Base-by-base conservation (phyloP, 2,888 invertebrate species). In the Cantharis nigra region DNA sequence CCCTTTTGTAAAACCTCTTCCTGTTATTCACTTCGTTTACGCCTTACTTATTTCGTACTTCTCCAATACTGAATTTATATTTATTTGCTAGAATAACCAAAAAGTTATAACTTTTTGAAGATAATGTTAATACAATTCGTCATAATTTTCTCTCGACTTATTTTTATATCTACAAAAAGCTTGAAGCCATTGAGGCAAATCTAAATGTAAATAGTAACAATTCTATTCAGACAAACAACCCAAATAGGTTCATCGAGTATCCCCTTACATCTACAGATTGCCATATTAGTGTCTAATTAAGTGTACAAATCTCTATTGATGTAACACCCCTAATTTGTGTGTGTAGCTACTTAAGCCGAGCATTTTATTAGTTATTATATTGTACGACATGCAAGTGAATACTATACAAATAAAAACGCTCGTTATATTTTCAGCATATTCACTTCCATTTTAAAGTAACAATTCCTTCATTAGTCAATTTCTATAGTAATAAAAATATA, bases 11-110 rank as follows among this genome's bases (percentile, higher is more conserved):
- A 72, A 74, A 63, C 62, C 63, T 49, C 70, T 71, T 49, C 64
- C 63, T 69, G 23, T 70, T 74, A 65, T 75, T 72, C 76, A 74
- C 72, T 75, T 72, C 74, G 76, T 78, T 80, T 72, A 75, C 76
- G 73, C 73, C 28, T 75, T 72, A 63, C 72, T 75, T 78, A 70
- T 49, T 75, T 72, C 64, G 18, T 33, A 49, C 49, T 49, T 49
- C 49, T 49, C n/a, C 49, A 49, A 49, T n/a, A 49, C n/a, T 49
- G 2, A n/a, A 49, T 49, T 49, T 49, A n/a, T 49, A 49, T 49
- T 49, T 49, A 49, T 49, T 49, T 49, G n/a, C 49, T n/a, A 49
- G 49, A 49, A 49, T 49, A 49, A 49, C 49, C n/a, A 49, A 49
- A n/a, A 49, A n/a, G n/a, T 49, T 49, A 49, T 49, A 49, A 49